Percentiles rank a stretch among this genome's conserved stretches.
Evolutionary conservation across 1,140 invertebrate genomes (phyloP).

Genomic region (Stratiolaelaps scimitus): DNA sequence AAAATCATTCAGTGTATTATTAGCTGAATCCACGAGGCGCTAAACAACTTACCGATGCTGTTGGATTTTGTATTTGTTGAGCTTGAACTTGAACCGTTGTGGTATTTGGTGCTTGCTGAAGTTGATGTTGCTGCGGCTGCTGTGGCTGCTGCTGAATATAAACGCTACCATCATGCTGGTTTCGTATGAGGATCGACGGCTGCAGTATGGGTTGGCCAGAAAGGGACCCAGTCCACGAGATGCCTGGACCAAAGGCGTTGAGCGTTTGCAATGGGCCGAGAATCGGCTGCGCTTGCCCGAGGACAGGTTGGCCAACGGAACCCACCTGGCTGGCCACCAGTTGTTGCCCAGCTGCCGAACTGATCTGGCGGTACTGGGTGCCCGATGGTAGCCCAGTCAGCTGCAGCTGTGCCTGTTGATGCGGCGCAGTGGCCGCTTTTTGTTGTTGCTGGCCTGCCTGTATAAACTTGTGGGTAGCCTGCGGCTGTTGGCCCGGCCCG

Average conservation of each 20-base stretch:
- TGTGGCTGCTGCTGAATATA: slow-evolving; percentile 23
- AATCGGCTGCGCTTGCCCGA: not conserved
- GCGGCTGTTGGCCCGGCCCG: not conserved
- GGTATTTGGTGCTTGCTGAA: not conserved
- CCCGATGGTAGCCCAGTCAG: not conserved
- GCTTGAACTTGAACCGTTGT: too few relatives aligned
- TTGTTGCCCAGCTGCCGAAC: not conserved
- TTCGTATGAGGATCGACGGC: slow-evolving; percentile 12
- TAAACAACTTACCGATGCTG: too few relatives aligned
- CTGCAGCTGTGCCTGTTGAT: slow-evolving; percentile 3
- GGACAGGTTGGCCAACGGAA: not conserved
- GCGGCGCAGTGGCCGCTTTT: too few relatives aligned
- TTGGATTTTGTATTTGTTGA: too few relatives aligned
- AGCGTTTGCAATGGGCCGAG: slow-evolving; percentile 7
- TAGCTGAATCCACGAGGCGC: too few relatives aligned
- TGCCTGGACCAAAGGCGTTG: slow-evolving; percentile 19
- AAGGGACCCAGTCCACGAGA: slow-evolving; percentile 5
- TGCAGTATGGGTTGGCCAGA: not conserved
- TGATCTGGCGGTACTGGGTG: slow-evolving; percentile 5
- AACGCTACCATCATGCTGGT: slow-evolving; percentile 8
- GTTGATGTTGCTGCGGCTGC: slow-evolving; percentile 1
- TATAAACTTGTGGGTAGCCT: too few relatives aligned
- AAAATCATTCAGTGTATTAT: too few relatives aligned
- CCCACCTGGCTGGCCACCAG: not conserved
- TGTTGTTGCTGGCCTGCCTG: too few relatives aligned